Conservation (phyloP, 2,797 vertebrate species). For the Ctenochaetus hawaiiensis region DNA sequence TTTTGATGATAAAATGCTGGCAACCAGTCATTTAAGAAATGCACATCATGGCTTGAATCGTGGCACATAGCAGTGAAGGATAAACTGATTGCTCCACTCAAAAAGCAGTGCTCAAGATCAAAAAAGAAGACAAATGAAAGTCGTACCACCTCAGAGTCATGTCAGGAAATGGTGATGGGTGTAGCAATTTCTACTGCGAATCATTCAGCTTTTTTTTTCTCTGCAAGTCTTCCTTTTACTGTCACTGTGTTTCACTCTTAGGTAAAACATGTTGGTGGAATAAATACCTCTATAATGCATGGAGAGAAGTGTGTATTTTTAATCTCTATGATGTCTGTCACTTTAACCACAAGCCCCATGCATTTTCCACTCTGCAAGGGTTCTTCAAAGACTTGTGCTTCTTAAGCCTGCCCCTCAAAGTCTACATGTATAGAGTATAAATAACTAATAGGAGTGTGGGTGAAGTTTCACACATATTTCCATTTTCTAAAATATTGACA, state of each 20-base stretch:
- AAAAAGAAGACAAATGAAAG: constrained; percentile 20
- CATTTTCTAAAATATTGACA: constrained; percentile 70
- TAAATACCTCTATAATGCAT: constrained; percentile 46
- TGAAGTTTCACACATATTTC: constrained; percentile 73
- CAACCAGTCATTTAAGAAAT: not conserved
- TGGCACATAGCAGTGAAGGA: not conserved
- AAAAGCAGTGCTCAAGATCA: constrained; percentile 8
- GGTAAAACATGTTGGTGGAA: constrained; percentile 60
- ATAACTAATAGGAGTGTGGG: constrained; percentile 77
- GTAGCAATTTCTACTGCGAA: constrained; percentile 13
- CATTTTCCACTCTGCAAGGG: constrained; percentile 75
- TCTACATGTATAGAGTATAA: constrained; percentile 66
- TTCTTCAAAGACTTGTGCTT: constrained; percentile 30
- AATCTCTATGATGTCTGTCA: constrained; percentile 76
- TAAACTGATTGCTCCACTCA: not conserved
- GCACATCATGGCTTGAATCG: not conserved
- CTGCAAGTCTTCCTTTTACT: constrained; percentile 47
- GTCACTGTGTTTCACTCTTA: constrained; percentile 37
- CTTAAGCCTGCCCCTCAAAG: constrained; percentile 28
- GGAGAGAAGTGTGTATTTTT: constrained; percentile 40
- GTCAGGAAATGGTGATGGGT: constrained; percentile 52
- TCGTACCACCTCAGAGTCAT: constrained; percentile 28
- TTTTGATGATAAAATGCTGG: not conserved
- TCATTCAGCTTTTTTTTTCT: constrained; percentile 23
- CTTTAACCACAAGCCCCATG: constrained; percentile 79